Conservation (phyloP, 53 echinoderm and acorn worm species). For the Paelopatides confundens region DNA sequence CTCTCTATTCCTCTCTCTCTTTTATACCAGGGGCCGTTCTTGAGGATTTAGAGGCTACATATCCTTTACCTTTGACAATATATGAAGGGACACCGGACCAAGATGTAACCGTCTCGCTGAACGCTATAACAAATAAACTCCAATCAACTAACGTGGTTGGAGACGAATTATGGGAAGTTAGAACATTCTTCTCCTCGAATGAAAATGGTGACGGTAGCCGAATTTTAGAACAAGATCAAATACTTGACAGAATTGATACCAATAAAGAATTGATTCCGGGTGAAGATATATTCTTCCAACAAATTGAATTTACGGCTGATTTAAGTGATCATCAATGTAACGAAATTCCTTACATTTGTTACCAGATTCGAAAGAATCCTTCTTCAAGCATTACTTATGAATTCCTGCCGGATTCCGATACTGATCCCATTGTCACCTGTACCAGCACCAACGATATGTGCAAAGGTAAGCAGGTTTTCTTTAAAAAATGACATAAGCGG, state of each 20-base stretch:
- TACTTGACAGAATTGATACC: background rate
- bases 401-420: background rate
- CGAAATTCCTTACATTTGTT: constrained; percentile 29
- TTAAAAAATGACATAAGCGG: too few relatives aligned
- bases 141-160: background rate
- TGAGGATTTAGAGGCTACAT: background rate
- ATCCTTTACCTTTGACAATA: background rate
- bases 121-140: constrained; percentile 19
- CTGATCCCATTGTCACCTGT: background rate
- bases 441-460: constrained; percentile 9
- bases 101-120: background rate
- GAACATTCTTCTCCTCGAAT: constrained; percentile 1
- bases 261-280: background rate
- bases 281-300: background rate
- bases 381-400: background rate
- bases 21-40: constrained; percentile 16
- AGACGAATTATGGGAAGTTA: constrained; percentile 20
- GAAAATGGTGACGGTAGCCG: background rate
- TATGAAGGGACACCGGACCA: constrained; percentile 1
- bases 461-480: constrained; percentile 9
- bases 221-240: constrained; percentile 22
- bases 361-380: constrained; percentile 23
- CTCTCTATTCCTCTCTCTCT: background rate
- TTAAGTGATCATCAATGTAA: constrained; percentile 19
- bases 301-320: constrained; percentile 25